Base-by-base conservation (phyloP, 2,113 vertebrate genomes). In the Python bivittatus region DNA sequence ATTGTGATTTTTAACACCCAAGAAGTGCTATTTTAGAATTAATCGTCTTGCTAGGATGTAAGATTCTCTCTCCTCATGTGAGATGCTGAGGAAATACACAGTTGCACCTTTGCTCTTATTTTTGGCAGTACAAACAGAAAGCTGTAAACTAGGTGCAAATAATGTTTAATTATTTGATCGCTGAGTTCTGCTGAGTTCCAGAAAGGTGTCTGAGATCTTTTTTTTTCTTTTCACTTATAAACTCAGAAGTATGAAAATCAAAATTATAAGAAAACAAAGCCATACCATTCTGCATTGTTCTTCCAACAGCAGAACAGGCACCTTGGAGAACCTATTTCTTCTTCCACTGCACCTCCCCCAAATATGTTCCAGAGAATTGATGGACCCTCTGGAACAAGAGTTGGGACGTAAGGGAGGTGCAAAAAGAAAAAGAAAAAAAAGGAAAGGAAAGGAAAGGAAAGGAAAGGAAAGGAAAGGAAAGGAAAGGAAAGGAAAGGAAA, bases 1-100 rank as follows among this genome's bases (percentile, higher is more conserved):
- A 22, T 29, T 86, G 25, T 79, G 44, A 68, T 92, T 93, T n/a
- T 84, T 48, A 92, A 92, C 53, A 7, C 89, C 5, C 54, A 42
- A 10, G 10, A 91, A 58, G n/a, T 79, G 85, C 0, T 22, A 0
- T 85, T 79, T 61, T 52, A 0, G 85, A 68, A 5, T 10, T 38
- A 53, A 2, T 88, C 61, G 53, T 87, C 12, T 5, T 57, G 27
- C 54, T 89, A 86, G 58, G 53, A 84, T 54, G 33, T 25, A 56
- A 91, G 48, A 6, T 22, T 79, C 56, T 52, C 13, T 86, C 27
- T 87, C 20, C 64, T 0, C 0, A 44, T 1, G 87, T 2, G 0
- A 83, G 85, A 88, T 1, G 20, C 84, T 56, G 90, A 88, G 17
- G 89, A 68, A 72, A 68, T n/a, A 22, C 25, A 87, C 90, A 20